phyloP scores from a whole-genome alignment of 2,797 vertebrate genomes.

The Cyclura pinguis region DNA sequence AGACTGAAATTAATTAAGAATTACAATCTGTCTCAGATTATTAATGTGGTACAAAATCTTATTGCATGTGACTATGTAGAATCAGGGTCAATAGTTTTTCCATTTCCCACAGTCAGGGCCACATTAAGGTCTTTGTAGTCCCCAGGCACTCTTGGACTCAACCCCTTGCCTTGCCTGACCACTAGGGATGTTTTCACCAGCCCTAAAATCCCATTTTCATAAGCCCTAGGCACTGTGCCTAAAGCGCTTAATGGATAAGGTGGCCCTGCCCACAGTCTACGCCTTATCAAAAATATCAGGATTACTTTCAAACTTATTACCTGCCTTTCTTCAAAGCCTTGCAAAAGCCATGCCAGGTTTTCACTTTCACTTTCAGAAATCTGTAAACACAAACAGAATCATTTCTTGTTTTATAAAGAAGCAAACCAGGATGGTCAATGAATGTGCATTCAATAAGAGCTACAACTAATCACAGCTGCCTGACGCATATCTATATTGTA shows the following conservation, averaged over 20 bases:
- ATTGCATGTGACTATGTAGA: not conserved
- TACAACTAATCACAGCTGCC: not conserved
- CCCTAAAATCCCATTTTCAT: too few relatives aligned
- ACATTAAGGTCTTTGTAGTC: too few relatives aligned
- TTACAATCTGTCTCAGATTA: not conserved
- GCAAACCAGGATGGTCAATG: not conserved
- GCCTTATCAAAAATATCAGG: not conserved
- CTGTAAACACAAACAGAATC: not conserved
- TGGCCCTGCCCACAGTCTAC: not conserved
- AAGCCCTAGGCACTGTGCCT: too few relatives aligned
- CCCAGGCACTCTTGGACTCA: too few relatives aligned
- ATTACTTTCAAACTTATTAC: not conserved
- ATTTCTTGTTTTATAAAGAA: not conserved
- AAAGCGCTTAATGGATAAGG: too few relatives aligned
- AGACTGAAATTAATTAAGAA: too few relatives aligned
- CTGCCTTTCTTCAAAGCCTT: not conserved
- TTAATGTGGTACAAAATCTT: not conserved
- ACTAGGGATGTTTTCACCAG: too few relatives aligned
- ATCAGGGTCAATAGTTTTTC: not conserved
- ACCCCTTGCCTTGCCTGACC: too few relatives aligned
- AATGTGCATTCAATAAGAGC: not conserved
- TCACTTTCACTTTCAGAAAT: not conserved
- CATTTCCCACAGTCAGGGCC: too few relatives aligned
- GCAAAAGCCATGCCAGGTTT: not conserved
- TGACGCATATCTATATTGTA: not conserved